Conservation (phyloP, 2,113 vertebrate genomes). For the Tachysurus vachellii region DNA sequence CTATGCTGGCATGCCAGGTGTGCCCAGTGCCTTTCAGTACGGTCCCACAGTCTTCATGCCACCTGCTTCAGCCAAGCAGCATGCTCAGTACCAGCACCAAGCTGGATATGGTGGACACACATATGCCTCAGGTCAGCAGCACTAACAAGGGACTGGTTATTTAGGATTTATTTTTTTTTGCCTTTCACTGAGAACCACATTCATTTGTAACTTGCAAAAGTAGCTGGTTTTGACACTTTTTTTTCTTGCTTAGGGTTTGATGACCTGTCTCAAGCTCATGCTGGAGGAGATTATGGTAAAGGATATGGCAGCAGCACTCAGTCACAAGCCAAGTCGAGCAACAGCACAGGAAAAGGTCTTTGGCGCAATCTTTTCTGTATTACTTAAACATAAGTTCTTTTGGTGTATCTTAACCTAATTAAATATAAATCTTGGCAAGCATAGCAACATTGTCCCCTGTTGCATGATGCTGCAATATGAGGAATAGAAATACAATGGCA, state of each 20-base stretch:
- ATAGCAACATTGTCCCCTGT: not conserved
- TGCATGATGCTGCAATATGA: not conserved
- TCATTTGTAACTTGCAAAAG: not conserved
- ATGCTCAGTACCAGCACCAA: slow-evolving; percentile 87
- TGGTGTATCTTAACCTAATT: not conserved
- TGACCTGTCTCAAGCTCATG: slow-evolving; percentile 89
- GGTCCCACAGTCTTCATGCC: slow-evolving; percentile 94
- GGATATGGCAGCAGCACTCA: slow-evolving; percentile 90
- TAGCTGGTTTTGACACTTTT: not conserved
- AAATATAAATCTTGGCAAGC: not conserved
- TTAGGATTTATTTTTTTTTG: not conserved
- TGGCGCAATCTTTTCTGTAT: not conserved
- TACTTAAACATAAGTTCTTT: not conserved
- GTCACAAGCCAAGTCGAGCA: slow-evolving; percentile 88
- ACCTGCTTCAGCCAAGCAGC: slow-evolving; percentile 90
- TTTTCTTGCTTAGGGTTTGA: slow-evolving; percentile 83
- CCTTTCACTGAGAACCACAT: not conserved
- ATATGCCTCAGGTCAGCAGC: slow-evolving; percentile 80
- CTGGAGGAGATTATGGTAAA: slow-evolving; percentile 90
- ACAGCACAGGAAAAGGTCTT: slow-evolving; percentile 93
- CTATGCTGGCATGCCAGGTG: slow-evolving; percentile 84
- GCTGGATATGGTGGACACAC: slow-evolving; percentile 87
- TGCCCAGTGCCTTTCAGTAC: slow-evolving; percentile 95
- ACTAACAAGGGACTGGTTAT: too few species aligned
- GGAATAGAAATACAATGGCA: not conserved